These are phyloP conservation scores for Zapornia atra DNA, from an alignment of 2,113 vertebrate species.

Conservation along the genomic window DNA sequence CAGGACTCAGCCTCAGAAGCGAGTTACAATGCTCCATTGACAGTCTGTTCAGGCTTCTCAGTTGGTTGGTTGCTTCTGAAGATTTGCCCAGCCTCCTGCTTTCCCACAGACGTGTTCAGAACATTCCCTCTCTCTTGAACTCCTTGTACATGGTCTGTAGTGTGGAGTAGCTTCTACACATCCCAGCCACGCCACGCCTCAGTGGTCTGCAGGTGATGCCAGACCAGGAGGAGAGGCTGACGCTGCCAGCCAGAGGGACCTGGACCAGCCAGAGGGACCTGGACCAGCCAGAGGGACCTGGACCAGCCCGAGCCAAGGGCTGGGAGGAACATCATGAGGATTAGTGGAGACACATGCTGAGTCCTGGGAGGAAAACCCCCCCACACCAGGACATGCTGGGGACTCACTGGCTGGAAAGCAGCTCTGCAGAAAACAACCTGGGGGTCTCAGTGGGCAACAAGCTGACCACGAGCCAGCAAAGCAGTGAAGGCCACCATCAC, in stretches of 20 bases:
- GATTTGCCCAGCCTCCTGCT: not conserved
- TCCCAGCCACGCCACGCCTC: not conserved
- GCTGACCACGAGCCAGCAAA: not conserved
- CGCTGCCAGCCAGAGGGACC: not conserved
- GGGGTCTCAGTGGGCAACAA: not conserved
- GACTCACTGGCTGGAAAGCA: not conserved
- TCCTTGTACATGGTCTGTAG: not conserved
- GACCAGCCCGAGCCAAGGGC: not conserved
- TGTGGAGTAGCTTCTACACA: not conserved
- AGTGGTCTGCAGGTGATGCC: too few relatives aligned
- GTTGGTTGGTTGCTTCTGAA: not conserved
- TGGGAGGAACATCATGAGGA: not conserved
- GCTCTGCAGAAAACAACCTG: not conserved
- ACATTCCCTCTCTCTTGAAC: not conserved
- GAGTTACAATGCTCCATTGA: not conserved
- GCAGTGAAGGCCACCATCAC: not conserved
- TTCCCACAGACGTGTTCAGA: not conserved
- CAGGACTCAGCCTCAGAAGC: not conserved
- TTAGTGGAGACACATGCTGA: not conserved
- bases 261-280: not conserved
- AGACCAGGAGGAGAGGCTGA: not conserved
- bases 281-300: not conserved
- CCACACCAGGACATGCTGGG: too few relatives aligned
- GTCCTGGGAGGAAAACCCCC: not conserved
- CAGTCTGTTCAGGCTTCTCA: not conserved